Percentiles rank a stretch among this genome's conserved stretches.
Evolutionary conservation across 2,113 vertebrate species (phyloP).

Genomic region (Podarcis raffonei): DNA sequence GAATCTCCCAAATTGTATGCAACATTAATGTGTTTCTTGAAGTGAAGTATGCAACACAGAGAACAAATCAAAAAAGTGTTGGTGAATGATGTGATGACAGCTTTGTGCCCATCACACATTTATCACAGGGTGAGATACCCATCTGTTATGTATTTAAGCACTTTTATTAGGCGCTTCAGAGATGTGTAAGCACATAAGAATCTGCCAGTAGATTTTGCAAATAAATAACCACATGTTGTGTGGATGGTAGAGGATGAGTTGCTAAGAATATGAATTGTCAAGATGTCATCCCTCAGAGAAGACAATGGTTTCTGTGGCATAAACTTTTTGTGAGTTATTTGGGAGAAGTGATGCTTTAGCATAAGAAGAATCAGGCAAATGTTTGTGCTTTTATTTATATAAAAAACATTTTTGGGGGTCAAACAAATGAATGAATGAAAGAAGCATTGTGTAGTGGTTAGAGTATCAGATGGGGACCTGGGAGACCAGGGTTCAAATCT

Average conservation of each 20-base stretch:
- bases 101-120: constrained; percentile 13
- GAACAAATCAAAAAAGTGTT: constrained; percentile 42
- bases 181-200: constrained; percentile 32
- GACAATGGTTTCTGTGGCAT: constrained; percentile 7
- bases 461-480: no score
- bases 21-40: constrained; percentile 32
- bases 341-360: constrained; percentile 4
- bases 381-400: not conserved
- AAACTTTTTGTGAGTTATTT: constrained; percentile 25
- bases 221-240: constrained; percentile 57
- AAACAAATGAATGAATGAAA: not conserved
- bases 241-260: constrained; percentile 9
- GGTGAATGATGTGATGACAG: constrained; percentile 30
- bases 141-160: constrained; percentile 39
- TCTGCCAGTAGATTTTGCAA: constrained; percentile 33
- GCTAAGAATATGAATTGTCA: constrained; percentile 6
- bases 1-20: constrained; percentile 17
- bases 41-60: constrained; percentile 28
- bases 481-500: no score
- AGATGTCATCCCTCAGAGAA: constrained; percentile 17
- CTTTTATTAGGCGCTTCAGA: constrained; percentile 24
- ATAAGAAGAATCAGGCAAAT: constrained; percentile 21
- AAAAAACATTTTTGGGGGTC: not conserved
- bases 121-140: constrained; percentile 48
- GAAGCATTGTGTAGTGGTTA: not conserved